phyloP scores from a whole-genome alignment of 2,888 invertebrate species.

The Scaeva pyrastri region DNA sequence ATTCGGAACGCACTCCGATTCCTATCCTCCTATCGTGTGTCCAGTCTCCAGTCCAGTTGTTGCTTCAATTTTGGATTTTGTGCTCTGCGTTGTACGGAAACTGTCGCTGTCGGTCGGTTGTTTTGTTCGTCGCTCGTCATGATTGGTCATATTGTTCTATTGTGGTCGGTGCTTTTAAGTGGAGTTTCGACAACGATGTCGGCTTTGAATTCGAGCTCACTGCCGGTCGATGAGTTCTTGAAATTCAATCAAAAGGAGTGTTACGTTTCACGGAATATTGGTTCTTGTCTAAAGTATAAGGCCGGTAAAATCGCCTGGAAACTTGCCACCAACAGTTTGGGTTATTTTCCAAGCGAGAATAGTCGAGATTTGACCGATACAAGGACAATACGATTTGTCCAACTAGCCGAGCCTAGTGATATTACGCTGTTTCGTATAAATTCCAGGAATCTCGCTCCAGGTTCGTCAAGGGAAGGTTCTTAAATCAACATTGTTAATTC shows the following conservation, averaged over 20 bases:
- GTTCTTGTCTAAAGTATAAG: slow-evolving; percentile 82
- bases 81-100: background rate
- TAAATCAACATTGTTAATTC: background rate
- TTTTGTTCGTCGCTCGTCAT: background rate
- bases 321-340: slow-evolving; percentile 81
- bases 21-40: background rate
- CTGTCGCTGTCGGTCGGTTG: background rate
- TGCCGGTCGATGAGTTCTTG: slow-evolving; percentile 80
- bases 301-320: slow-evolving; percentile 81
- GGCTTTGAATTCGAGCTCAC: slow-evolving; percentile 16
- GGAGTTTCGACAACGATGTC: slow-evolving; percentile 26
- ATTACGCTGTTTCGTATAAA: slow-evolving; percentile 79
- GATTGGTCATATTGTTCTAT: slow-evolving; percentile 38
- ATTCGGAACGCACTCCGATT: slow-evolving; percentile 27
- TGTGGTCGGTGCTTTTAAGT: slow-evolving; percentile 40
- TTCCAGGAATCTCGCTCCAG: slow-evolving; percentile 80
- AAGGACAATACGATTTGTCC: slow-evolving; percentile 80
- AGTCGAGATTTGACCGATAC: slow-evolving; percentile 78
- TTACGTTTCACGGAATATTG: slow-evolving; percentile 79
- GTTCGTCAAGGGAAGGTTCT: slow-evolving; percentile 77
- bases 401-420: slow-evolving; percentile 80
- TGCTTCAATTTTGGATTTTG: too few species aligned
- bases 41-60: too few species aligned
- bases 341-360: slow-evolving; percentile 81
- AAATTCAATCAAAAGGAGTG: slow-evolving; percentile 80